A percentile compares a stretch with the other conserved stretches of the same genome.
These are phyloP conservation scores for Arvicola amphibius DNA, from an alignment of 2,797 vertebrate genomes.

Conservation along the genomic window DNA sequence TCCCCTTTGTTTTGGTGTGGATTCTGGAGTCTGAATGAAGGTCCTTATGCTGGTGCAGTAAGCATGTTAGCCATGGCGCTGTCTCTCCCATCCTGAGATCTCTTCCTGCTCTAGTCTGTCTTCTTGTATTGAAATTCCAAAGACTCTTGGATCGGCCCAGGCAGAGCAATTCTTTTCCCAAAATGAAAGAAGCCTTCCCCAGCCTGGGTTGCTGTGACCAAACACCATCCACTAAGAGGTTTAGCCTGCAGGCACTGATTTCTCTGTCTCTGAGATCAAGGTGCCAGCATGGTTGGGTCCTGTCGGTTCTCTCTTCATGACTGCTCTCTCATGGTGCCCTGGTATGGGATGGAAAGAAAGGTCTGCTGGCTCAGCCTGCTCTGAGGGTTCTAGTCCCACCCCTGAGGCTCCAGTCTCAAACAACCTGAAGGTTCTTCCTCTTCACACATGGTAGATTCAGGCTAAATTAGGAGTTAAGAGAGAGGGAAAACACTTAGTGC, in stretches of 20 bases:
- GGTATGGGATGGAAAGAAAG: not conserved
- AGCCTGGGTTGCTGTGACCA: not conserved
- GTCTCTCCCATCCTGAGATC: not conserved
- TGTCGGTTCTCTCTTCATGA: not conserved
- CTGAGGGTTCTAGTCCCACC: not conserved
- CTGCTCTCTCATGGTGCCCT: not conserved
- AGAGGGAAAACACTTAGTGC: not conserved
- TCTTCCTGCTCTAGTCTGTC: not conserved
- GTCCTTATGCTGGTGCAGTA: not conserved
- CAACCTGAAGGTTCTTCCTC: not conserved
- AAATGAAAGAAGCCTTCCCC: not conserved
- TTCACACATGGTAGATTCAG: not conserved
- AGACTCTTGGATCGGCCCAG: not conserved
- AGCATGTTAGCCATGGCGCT: not conserved
- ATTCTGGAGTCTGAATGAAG: not conserved
- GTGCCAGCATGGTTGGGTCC: not conserved
- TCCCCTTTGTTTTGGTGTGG: not conserved
- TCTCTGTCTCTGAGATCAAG: not conserved
- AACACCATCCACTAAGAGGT: not conserved
- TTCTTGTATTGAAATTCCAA: not conserved
- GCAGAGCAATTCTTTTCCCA: not conserved
- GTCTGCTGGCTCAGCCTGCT: not conserved
- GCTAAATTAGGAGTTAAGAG: not conserved
- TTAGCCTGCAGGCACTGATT: not conserved
- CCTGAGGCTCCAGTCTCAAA: not conserved